Conservation (phyloP, 1,140 invertebrate species). For the Epicauta chinensis region DNA sequence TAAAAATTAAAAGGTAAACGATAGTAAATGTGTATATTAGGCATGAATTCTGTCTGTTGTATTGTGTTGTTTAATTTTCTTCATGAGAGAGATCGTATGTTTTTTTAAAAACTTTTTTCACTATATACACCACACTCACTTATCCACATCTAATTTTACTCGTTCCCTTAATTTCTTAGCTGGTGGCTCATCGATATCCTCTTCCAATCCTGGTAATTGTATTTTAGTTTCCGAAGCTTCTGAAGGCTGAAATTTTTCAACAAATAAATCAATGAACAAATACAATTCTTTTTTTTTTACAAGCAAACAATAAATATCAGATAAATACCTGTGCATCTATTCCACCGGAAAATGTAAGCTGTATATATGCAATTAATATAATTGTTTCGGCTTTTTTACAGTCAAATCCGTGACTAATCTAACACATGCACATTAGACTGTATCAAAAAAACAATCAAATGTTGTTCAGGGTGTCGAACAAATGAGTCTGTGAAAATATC, state of each 20-base stretch:
- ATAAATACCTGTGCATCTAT: slow-evolving; percentile 47
- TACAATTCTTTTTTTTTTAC: slow-evolving; percentile 5
- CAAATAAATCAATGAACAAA: slow-evolving; percentile 16
- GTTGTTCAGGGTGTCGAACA: too few relatives aligned
- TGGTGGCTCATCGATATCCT: slow-evolving; percentile 51
- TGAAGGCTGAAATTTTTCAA: slow-evolving; percentile 51
- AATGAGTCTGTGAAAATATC: too few relatives aligned
- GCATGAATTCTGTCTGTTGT: too few relatives aligned
- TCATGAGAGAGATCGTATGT: slow-evolving; percentile 12
- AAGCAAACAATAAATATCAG: too few relatives aligned
- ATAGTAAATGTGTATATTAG: not conserved
- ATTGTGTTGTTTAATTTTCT: not conserved
- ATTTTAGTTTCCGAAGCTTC: slow-evolving; percentile 71
- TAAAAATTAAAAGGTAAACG: not conserved
- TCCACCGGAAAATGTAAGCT: slow-evolving; percentile 25
- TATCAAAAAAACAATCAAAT: too few relatives aligned
- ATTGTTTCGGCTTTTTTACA: too few relatives aligned
- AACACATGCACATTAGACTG: too few relatives aligned
- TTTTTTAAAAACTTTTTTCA: too few relatives aligned
- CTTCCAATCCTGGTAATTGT: slow-evolving; percentile 62
- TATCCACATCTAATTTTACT: slow-evolving; percentile 35
- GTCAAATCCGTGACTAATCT: too few relatives aligned
- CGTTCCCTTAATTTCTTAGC: slow-evolving; percentile 43
- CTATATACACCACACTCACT: slow-evolving; percentile 30
- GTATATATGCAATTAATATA: slow-evolving; percentile 8